These are phyloP conservation scores for Xenentodon cancila DNA, from an alignment of 2,797 vertebrate genomes.

Conservation along the genomic window DNA sequence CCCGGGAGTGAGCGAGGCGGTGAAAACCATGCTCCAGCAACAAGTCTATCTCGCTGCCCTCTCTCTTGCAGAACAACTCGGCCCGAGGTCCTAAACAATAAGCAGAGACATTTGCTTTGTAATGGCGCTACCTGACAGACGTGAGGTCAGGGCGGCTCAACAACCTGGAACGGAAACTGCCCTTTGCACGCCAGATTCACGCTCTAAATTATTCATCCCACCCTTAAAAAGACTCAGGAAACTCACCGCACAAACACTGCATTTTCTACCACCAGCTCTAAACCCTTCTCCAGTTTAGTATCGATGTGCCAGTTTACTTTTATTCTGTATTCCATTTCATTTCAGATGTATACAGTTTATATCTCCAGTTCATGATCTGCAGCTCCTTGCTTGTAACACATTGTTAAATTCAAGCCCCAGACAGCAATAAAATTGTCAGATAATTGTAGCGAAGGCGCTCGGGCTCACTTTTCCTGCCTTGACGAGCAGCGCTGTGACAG, in stretches of 20 bases:
- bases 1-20: no score
- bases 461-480: background rate
- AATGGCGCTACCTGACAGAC: constrained; percentile 37
- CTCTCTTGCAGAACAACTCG: background rate
- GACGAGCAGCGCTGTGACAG: background rate
- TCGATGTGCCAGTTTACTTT: constrained; percentile 35
- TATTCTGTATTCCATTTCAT: constrained; percentile 20
- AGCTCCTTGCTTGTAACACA: constrained; percentile 2
- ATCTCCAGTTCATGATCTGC: background rate
- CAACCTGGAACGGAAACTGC: constrained; percentile 46
- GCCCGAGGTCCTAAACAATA: constrained; percentile 34
- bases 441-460: background rate
- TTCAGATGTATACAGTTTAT: constrained; percentile 30
- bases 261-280: background rate
- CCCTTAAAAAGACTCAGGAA: constrained; percentile 19
- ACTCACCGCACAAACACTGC: constrained; percentile 41
- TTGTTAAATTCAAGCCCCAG: background rate
- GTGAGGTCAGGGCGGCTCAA: constrained; percentile 18
- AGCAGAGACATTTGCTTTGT: constrained; percentile 40
- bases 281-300: constrained; percentile 10
- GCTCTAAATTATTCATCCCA: constrained; percentile 48
- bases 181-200: constrained; percentile 38
- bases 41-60: background rate
- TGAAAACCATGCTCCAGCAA: no score
- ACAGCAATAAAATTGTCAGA: background rate